phyloP scores from a whole-genome alignment of 2,888 invertebrate species.

The Andricus quercusramuli region DNA sequence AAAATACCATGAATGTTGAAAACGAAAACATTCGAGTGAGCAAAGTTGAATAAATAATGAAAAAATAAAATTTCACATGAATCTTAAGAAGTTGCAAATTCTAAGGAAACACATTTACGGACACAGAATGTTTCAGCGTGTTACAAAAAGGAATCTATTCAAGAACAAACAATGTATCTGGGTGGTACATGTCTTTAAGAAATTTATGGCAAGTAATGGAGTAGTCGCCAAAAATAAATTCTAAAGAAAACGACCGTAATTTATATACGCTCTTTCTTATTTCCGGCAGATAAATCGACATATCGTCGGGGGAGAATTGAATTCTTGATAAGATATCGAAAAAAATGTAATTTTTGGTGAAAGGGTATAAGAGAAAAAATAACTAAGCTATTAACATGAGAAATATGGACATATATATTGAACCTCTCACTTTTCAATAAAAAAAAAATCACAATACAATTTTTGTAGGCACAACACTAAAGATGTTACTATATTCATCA shows the following conservation, averaged over 20 bases:
- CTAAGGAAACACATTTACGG: background rate
- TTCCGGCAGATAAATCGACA: background rate
- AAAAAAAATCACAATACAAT: no score
- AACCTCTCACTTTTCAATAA: no score
- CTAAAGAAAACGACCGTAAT: slow-evolving; percentile 8
- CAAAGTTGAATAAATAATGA: background rate
- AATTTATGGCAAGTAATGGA: slow-evolving; percentile 19
- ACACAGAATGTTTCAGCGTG: background rate
- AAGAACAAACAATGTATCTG: background rate
- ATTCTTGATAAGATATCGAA: slow-evolving; percentile 2
- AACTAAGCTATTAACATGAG: no score
- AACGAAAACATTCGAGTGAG: no score
- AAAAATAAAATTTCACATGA: background rate
- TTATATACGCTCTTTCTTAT: background rate
- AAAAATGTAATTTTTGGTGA: background rate
- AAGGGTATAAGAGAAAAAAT: no score
- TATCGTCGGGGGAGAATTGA: background rate
- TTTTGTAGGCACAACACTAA: no score
- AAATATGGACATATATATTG: no score
- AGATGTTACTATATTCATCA: no score
- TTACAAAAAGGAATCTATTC: background rate
- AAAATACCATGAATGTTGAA: no score
- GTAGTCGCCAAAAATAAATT: slow-evolving; percentile 1
- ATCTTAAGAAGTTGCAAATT: background rate
- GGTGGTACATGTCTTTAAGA: background rate